These are phyloP conservation scores for Petrocephalus microphthalmus DNA, from an alignment of 2,113 vertebrate species.

Conservation along the genomic window DNA sequence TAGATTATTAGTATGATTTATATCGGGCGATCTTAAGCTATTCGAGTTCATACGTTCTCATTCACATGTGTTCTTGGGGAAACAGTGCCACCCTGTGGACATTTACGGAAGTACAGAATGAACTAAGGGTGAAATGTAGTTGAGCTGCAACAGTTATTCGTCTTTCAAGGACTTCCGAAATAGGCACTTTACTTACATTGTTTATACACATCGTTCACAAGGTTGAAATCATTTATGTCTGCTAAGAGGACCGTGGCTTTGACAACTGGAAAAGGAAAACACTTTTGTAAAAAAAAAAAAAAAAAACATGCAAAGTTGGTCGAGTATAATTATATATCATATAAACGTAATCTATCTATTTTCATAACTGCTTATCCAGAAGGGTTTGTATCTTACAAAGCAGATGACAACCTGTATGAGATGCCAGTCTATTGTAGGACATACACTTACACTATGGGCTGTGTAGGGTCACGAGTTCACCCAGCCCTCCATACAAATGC, in stretches of 20 bases:
- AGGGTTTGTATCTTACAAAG: background rate
- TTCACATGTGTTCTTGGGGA: background rate
- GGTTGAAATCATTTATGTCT: conserved; percentile 86
- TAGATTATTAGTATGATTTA: background rate
- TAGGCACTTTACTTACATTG: conserved; percentile 72
- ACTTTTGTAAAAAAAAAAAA: background rate
- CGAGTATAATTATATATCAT: background rate
- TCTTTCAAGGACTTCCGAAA: background rate
- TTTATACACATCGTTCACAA: conserved; percentile 84
- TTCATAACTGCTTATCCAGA: background rate
- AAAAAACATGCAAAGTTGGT: background rate
- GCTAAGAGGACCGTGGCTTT: conserved; percentile 88
- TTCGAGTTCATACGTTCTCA: background rate
- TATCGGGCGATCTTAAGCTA: background rate
- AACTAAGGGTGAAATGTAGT: background rate
- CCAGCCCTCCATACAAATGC: background rate
- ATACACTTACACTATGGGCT: background rate
- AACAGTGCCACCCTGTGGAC: background rate
- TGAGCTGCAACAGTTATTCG: background rate
- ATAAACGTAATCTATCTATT: background rate
- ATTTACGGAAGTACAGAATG: background rate
- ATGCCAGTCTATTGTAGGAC: background rate
- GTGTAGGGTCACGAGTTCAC: background rate
- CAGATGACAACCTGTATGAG: background rate
- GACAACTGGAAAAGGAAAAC: conserved; percentile 70